A percentile compares a stretch with the other conserved stretches of the same genome.
phyloP scores from a whole-genome alignment of 2,113 vertebrate genomes.

The Protobothrops mucrosquamatus region DNA sequence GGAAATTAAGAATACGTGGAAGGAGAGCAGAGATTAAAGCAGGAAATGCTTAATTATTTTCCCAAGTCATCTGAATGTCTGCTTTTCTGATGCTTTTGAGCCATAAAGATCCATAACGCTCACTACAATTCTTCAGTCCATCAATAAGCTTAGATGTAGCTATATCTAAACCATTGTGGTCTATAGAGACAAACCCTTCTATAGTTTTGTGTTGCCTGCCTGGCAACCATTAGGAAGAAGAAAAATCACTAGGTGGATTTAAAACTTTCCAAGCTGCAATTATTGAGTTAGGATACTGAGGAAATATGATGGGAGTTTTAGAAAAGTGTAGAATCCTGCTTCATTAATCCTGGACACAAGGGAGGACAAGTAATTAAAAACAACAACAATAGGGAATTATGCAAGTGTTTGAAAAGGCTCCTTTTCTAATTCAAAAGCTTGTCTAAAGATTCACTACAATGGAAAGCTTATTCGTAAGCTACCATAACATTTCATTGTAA shows the following conservation, averaged over 20 bases:
- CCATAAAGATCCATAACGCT: not conserved
- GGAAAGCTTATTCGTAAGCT: not conserved
- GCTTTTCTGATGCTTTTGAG: not conserved
- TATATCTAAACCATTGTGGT: not conserved
- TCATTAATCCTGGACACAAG: not conserved
- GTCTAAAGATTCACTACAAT: not conserved
- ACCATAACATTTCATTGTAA: not conserved
- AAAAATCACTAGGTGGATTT: not conserved
- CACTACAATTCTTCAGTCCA: not conserved
- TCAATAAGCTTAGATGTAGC: not conserved
- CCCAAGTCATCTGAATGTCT: not conserved
- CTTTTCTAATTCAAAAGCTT: not conserved
- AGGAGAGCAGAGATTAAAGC: constrained; percentile 2
- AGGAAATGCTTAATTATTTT: not conserved
- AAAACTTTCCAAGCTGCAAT: not conserved
- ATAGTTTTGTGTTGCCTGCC: not conserved
- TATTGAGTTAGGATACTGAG: not conserved
- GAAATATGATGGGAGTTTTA: not conserved
- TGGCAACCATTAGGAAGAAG: too few species aligned
- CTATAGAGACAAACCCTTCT: not conserved
- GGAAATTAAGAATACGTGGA: constrained; percentile 24
- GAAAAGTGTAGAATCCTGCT: not conserved
- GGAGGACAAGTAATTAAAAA: not conserved
- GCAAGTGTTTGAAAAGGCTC: not conserved
- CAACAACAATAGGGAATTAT: not conserved